A percentile compares a stretch with the other conserved stretches of the same genome.
Evolutionary conservation across 2,113 vertebrate genomes (phyloP).

Genomic region (Actenoides lindsayi): DNA sequence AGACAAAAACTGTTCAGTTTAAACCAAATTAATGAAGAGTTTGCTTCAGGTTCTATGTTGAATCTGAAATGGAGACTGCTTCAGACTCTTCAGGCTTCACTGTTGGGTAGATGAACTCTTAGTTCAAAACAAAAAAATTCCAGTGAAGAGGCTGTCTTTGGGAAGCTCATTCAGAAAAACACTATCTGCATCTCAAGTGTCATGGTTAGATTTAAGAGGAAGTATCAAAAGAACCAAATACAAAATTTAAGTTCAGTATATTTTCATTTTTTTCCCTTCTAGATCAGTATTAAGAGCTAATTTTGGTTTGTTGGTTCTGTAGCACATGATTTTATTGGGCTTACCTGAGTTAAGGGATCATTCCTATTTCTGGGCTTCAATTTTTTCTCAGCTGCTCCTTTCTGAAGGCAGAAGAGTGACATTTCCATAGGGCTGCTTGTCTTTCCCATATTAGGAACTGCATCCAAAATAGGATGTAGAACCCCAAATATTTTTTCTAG

Average conservation of each 20-base stretch:
- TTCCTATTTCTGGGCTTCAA: neutral
- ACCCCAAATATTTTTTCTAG: neutral
- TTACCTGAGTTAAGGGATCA: neutral
- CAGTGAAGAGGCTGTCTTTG: neutral
- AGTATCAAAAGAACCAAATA: neutral
- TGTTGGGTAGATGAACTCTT: neutral
- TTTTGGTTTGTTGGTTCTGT: neutral
- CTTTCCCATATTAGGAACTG: neutral
- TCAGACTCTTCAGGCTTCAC: neutral
- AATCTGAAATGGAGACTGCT: neutral
- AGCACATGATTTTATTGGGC: neutral
- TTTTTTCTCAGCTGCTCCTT: neutral
- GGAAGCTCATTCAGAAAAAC: neutral
- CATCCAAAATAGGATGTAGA: neutral
- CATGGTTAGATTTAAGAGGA: neutral
- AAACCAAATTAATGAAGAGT: conserved; percentile 39
- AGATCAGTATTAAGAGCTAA: neutral
- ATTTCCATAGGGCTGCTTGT: neutral
- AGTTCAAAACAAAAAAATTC: neutral
- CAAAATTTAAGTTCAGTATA: neutral
- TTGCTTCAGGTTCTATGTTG: neutral
- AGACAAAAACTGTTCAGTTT: neutral
- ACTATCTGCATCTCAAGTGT: neutral
- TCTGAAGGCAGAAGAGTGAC: neutral
- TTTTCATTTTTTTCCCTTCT: neutral